A percentile compares a stretch with the other conserved stretches of the same genome.
phyloP scores from a whole-genome alignment of 2,888 invertebrate species.

The Pristionchus exspectatus region DNA sequence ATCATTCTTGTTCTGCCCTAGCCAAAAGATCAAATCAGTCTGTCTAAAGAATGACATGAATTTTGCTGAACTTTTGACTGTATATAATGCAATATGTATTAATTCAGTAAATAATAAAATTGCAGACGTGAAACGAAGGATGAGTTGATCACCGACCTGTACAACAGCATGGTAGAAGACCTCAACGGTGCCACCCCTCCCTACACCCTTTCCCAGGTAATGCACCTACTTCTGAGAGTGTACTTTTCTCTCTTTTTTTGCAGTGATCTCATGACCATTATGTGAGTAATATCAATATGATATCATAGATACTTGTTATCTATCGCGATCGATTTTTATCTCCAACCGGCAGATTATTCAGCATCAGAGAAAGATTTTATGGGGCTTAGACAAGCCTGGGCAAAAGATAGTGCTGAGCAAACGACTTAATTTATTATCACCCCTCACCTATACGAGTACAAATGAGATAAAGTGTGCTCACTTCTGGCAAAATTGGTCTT shows the following conservation, averaged over 20 bases:
- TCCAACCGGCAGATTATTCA: background rate
- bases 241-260: no score
- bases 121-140: constrained; percentile 18
- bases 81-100: no score
- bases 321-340: background rate
- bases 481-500: background rate
- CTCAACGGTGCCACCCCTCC: background rate
- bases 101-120: background rate
- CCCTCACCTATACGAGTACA: background rate
- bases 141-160: background rate
- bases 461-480: background rate
- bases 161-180: constrained; percentile 7
- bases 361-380: no score
- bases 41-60: background rate
- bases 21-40: background rate
- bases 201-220: constrained; percentile 18
- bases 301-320: background rate
- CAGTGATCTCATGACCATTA: no score
- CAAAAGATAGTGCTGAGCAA: background rate
- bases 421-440: no score
- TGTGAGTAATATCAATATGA: no score
- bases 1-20: background rate
- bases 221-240: background rate
- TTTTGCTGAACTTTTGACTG: no score
- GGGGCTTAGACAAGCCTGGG: background rate